Evolutionary conservation across 2,113 vertebrate species (phyloP), one percentile per base, ranked within the genome.

Genomic region (Albula glossodonta): DNA sequence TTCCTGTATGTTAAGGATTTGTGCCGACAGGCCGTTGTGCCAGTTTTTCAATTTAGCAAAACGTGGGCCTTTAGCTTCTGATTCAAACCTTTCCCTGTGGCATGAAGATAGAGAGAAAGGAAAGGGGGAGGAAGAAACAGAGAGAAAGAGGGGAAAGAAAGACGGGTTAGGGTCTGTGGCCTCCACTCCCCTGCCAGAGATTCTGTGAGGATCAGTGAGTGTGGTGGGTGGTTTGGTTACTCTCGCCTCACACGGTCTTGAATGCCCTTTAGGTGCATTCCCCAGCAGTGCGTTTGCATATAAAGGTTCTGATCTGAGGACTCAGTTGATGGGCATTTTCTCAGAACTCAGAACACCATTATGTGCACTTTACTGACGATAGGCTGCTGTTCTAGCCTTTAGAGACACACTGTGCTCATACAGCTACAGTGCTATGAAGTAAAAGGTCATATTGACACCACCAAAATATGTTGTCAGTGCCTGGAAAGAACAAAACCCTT

Each of bases 41-140:
- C 97, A 97, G 90, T 96, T 97, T 95, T 96, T 96, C 95, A 97
- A 95, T 95, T 97, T 97, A 93, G 96, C 95, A 96, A 97, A 97
- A 93, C 97, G 97, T 93, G 97, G 96, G 93, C 97, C 96, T 95
- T 97, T 97, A 94, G 94, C 94, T 96, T 97, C 97, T 91, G 96
- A 96, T 94, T 97, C 96, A 97, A 97, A 97, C 95, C 92, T 96
- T 94, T 97, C 97, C 96, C 97, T 97, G 96, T 96, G 95, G 96
- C 95, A 91, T 94, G 94, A 91, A 95, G 92, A 96, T 87, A 95
- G 86, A 92, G 80, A 93, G 15, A 91, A 90, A 12, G 92, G 7
- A 89, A 0, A 92, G 84, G 91, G 0, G 91, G 7, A 88, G 53
- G 87, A 22, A 90, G 25, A 86, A n/a, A 87, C 81, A 83, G 66